These are phyloP conservation scores for Hecatera dysodea DNA, from an alignment of 2,888 invertebrate species.

Conservation along the genomic window DNA sequence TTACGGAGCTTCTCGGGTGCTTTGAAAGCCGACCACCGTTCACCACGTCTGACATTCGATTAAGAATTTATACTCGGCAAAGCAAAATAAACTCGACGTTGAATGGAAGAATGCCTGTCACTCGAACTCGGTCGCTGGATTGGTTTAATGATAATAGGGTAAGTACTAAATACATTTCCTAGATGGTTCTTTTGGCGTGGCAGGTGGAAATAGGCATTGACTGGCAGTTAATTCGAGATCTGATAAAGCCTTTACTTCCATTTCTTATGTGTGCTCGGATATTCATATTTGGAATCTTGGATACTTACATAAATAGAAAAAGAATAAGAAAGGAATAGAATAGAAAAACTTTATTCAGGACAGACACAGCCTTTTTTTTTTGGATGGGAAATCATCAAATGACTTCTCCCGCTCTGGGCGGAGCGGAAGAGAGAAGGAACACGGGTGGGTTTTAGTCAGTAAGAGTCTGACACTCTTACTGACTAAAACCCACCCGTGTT, in stretches of 20 bases:
- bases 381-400: no score
- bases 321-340: no score
- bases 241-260: neutral
- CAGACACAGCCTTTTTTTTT: no score
- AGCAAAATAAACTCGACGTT: slow-evolving; percentile 38
- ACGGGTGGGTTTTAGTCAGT: no score
- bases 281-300: no score
- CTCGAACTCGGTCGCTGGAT: slow-evolving; percentile 12
- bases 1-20: slow-evolving; percentile 35
- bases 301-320: no score
- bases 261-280: no score
- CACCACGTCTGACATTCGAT: slow-evolving; percentile 53
- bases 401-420: no score
- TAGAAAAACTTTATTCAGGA: no score
- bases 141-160: slow-evolving; percentile 10
- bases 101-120: slow-evolving; percentile 21
- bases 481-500: no score
- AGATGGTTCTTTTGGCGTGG: slow-evolving; percentile 11
- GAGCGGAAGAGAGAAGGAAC: no score
- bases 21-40: slow-evolving; percentile 19
- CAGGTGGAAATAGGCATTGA: neutral
- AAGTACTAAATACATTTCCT: slow-evolving; percentile 1
- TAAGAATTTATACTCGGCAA: slow-evolving; percentile 47
- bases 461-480: no score
- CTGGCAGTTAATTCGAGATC: slow-evolving; percentile 1